Percentiles rank a stretch among this genome's conserved stretches.
phyloP scores from a whole-genome alignment of 2,113 vertebrate genomes.

The Hypomesus transpacificus region DNA sequence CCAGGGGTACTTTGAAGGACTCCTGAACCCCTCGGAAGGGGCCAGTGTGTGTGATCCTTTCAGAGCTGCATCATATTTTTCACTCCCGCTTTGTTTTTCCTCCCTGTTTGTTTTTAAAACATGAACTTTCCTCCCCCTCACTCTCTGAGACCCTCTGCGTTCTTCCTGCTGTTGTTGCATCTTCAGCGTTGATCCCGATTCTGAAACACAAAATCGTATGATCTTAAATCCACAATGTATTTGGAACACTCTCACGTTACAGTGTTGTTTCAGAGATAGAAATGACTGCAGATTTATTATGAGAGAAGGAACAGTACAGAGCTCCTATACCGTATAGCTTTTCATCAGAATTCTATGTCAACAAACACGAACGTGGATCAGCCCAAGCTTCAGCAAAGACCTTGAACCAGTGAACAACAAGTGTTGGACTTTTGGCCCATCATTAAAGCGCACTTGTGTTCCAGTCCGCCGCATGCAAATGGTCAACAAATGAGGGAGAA shows the following conservation, averaged over 20 bases:
- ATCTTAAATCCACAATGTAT: constrained; percentile 13
- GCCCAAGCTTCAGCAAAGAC: background rate
- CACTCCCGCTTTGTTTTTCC: constrained; percentile 17
- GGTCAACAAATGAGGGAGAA: constrained; percentile 42
- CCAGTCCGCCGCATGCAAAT: constrained; percentile 16
- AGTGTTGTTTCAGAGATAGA: constrained; percentile 1
- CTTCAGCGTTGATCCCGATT: constrained; percentile 37
- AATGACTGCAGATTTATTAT: background rate
- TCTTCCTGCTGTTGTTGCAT: background rate
- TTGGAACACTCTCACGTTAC: constrained; percentile 12
- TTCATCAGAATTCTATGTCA: background rate
- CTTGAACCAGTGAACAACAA: background rate
- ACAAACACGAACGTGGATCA: background rate
- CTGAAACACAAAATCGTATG: constrained; percentile 55
- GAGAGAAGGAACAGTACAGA: background rate
- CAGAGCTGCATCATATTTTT: constrained; percentile 1
- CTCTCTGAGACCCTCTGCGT: constrained; percentile 11
- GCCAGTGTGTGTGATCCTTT: background rate
- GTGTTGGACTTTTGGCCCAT: background rate
- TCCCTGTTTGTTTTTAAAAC: constrained; percentile 32
- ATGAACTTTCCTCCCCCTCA: constrained; percentile 15
- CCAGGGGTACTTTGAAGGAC: background rate
- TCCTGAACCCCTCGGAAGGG: background rate
- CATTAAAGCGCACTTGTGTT: constrained; percentile 24
- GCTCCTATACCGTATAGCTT: background rate